Evolutionary conservation across 2,797 vertebrate species (phyloP).

Genomic region (Chloroceryle inda): DNA sequence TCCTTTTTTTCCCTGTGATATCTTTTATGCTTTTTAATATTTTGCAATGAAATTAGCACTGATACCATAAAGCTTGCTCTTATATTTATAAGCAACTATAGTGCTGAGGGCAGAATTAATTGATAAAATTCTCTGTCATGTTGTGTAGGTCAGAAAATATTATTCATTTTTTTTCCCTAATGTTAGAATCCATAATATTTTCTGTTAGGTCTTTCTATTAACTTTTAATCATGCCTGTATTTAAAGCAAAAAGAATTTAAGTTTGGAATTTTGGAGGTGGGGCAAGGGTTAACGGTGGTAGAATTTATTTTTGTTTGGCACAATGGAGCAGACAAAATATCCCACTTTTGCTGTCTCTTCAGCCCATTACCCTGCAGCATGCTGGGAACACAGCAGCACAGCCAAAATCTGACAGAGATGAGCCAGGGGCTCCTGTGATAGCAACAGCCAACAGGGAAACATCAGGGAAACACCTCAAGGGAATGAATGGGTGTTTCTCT

Average conservation of each 20-base stretch:
- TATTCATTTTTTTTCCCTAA: background rate
- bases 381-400: too few relatives aligned
- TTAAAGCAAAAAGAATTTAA: constrained; percentile 4
- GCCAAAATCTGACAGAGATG: too few relatives aligned
- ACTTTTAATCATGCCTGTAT: background rate
- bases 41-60: background rate
- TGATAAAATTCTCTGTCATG: background rate
- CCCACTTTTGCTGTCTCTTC: background rate
- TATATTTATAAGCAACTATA: background rate
- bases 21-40: background rate
- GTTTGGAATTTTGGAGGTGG: background rate
- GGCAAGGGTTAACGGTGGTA: fast-evolving
- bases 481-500: too few relatives aligned
- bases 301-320: background rate
- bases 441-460: too few relatives aligned
- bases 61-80: background rate
- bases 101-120: background rate
- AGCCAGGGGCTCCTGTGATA: too few relatives aligned
- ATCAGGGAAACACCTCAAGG: too few relatives aligned
- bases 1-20: background rate
- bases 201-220: background rate
- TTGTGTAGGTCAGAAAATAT: background rate
- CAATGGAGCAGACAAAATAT: background rate
- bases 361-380: too few relatives aligned
- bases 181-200: background rate